A percentile compares a stretch with the other conserved stretches of the same genome.
phyloP scores from a whole-genome alignment of 2,888 invertebrate genomes.

The Caradrina clavipalpis region DNA sequence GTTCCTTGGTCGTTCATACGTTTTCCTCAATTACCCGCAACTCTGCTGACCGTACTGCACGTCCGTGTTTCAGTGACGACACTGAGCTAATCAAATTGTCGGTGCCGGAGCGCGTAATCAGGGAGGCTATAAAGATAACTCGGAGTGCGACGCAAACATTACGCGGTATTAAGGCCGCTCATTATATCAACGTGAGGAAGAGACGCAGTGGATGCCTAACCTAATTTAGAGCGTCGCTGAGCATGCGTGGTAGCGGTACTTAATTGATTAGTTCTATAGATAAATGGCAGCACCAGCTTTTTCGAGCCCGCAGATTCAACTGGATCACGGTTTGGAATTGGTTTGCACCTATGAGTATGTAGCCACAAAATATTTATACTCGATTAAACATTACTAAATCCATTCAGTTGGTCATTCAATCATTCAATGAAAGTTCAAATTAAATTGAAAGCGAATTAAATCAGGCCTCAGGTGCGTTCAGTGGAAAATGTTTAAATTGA shows the following conservation, averaged over 20 bases:
- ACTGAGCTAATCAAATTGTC: conserved; percentile 74
- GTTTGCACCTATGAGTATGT: background rate
- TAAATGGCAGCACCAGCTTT: conserved; percentile 1
- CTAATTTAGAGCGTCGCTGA: conserved; percentile 7
- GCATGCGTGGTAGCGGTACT: background rate
- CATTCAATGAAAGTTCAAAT: background rate
- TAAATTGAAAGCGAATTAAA: background rate
- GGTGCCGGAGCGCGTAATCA: conserved; percentile 70
- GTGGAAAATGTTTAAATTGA: background rate
- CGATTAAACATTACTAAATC: background rate
- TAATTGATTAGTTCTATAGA: background rate
- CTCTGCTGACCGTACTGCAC: conserved; percentile 24
- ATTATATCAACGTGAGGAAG: conserved; percentile 55
- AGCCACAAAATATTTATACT: background rate
- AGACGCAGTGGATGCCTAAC: conserved; percentile 54
- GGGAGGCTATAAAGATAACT: conserved; percentile 74
- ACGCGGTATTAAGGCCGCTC: conserved; percentile 63
- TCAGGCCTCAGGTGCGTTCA: background rate
- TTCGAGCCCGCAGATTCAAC: background rate
- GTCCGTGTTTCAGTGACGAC: conserved; percentile 51
- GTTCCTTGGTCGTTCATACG: conserved; percentile 8
- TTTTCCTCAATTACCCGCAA: conserved; percentile 35
- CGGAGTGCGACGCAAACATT: conserved; percentile 67
- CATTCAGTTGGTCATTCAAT: background rate
- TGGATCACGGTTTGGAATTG: background rate